These are phyloP conservation scores for Phragmatobia fuliginosa DNA, from an alignment of 2,888 invertebrate genomes.

Conservation along the genomic window DNA sequence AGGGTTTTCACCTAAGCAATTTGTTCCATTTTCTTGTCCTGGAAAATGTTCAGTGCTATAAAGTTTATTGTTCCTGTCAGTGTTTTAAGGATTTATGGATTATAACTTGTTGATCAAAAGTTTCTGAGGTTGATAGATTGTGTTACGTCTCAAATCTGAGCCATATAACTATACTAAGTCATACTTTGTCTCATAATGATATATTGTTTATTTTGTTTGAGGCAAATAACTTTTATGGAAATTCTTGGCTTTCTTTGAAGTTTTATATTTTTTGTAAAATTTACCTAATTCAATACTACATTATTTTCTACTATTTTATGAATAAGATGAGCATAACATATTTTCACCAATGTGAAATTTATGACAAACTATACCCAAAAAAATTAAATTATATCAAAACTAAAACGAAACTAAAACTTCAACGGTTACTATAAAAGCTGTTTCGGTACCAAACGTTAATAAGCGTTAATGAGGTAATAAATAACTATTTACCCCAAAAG, in stretches of 20 bases:
- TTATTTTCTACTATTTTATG: background rate
- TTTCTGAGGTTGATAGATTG: constrained; percentile 54
- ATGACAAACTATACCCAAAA: background rate
- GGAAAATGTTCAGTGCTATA: constrained; percentile 60
- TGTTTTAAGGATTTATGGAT: constrained; percentile 56
- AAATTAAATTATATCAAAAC: background rate
- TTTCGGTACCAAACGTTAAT: constrained; percentile 43
- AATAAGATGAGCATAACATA: background rate
- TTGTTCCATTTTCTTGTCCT: constrained; percentile 62
- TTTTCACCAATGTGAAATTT: background rate
- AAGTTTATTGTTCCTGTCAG: constrained; percentile 59
- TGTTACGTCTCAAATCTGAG: constrained; percentile 41
- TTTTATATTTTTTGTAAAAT: background rate
- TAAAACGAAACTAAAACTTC: background rate
- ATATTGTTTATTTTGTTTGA: constrained; percentile 16
- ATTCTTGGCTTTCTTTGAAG: background rate
- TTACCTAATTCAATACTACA: no score
- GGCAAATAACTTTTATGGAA: constrained; percentile 7
- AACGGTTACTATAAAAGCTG: constrained; percentile 24
- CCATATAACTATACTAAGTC: constrained; percentile 19
- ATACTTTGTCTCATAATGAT: constrained; percentile 29
- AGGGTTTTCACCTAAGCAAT: constrained; percentile 72
- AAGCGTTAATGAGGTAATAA: constrained; percentile 61
- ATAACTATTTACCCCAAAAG: constrained; percentile 66
- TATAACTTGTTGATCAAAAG: constrained; percentile 54